phyloP scores from a whole-genome alignment of 1,140 invertebrate species.

The Drosophila bocqueti region DNA sequence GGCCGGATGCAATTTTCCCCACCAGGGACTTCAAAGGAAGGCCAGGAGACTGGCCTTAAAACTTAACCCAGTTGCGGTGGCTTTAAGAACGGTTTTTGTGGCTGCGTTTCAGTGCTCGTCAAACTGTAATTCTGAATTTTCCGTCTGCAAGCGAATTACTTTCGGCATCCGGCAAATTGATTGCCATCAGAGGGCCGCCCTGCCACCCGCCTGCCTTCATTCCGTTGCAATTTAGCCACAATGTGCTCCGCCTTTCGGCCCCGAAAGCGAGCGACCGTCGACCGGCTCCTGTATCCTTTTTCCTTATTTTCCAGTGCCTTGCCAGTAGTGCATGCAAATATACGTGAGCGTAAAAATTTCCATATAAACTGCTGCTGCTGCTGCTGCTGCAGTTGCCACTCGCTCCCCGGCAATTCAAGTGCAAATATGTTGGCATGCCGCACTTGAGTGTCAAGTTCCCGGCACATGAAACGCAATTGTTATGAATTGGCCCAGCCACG shows the following conservation, averaged over 20 bases:
- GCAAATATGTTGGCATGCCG: slow-evolving; percentile 78
- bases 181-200: slow-evolving; percentile 58
- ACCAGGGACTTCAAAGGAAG: slow-evolving; percentile 32
- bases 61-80: slow-evolving; percentile 20
- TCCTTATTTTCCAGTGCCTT: slow-evolving; percentile 20
- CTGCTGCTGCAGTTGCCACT: slow-evolving; percentile 41
- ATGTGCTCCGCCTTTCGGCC: slow-evolving; percentile 40
- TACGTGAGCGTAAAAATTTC: slow-evolving; percentile 72
- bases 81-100: slow-evolving; percentile 19
- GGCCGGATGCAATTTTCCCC: slow-evolving; percentile 49
- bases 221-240: slow-evolving; percentile 67
- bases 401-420: slow-evolving; percentile 68
- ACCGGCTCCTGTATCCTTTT: slow-evolving; percentile 13
- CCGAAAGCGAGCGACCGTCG: slow-evolving; percentile 6
- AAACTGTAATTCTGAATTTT: slow-evolving; percentile 55
- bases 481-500: slow-evolving; percentile 66
- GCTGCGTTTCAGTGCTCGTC: slow-evolving; percentile 20
- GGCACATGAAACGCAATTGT: slow-evolving; percentile 77
- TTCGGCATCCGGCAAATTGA: slow-evolving; percentile 69
- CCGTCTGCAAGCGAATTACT: slow-evolving; percentile 63
- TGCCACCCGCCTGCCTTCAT: not conserved
- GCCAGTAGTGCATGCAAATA: slow-evolving; percentile 64
- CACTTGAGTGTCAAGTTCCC: slow-evolving; percentile 78
- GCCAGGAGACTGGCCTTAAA: slow-evolving; percentile 6
- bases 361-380: slow-evolving; percentile 71